phyloP scores from a whole-genome alignment of 2,888 invertebrate species.

The Salpingus planirostris region DNA sequence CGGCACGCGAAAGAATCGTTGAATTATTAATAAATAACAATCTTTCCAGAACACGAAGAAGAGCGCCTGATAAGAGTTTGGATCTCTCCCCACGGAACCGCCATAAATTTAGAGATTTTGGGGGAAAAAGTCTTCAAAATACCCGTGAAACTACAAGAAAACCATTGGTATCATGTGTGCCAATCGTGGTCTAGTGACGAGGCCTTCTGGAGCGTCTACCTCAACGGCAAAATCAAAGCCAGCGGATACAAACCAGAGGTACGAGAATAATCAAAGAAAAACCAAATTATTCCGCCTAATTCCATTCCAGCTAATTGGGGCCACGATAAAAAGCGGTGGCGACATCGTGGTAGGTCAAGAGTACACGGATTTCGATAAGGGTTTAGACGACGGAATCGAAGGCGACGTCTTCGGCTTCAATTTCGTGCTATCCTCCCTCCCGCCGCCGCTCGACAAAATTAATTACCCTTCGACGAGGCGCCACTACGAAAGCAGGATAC shows the following conservation, averaged over 20 bases:
- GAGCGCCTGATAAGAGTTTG: conserved; percentile 49
- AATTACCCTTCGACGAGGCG: conserved; percentile 2
- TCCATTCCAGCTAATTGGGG: conserved; percentile 47
- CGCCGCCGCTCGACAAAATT: background rate
- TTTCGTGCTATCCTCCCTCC: conserved; percentile 42
- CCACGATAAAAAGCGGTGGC: conserved; percentile 50
- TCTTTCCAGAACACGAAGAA: conserved; percentile 46
- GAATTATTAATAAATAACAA: conserved; percentile 1
- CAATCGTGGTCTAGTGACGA: conserved; percentile 54
- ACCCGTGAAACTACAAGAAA: conserved; percentile 39
- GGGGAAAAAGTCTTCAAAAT: conserved; percentile 43
- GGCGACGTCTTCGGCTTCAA: conserved; percentile 61
- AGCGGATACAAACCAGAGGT: conserved; percentile 38
- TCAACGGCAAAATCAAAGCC: conserved; percentile 48
- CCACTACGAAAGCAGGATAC: conserved; percentile 7
- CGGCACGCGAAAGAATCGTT: too few species aligned
- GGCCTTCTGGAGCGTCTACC: conserved; percentile 54
- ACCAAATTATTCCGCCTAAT: too few species aligned
- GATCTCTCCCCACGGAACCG: conserved; percentile 50
- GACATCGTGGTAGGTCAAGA: conserved; percentile 64
- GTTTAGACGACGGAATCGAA: conserved; percentile 56
- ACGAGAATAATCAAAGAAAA: too few species aligned
- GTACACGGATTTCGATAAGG: conserved; percentile 55
- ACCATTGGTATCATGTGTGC: conserved; percentile 58
- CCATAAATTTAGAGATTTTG: conserved; percentile 50